Evolutionary conservation across 1,140 invertebrate genomes (phyloP).

Genomic region (Pseudomyrmex sp.): DNA sequence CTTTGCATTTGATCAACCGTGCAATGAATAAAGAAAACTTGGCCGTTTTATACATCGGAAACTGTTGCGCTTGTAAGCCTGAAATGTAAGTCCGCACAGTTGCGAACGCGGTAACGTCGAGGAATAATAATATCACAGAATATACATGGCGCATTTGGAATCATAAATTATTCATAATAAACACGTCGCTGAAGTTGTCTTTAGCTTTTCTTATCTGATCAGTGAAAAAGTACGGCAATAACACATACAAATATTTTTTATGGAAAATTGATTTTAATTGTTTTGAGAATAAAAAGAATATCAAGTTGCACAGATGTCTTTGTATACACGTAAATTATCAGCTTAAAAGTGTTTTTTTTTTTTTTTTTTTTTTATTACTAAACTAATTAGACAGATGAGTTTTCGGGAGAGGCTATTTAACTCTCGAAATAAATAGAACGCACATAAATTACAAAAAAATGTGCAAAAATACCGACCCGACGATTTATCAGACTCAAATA

Average conservation of each 20-base stretch:
- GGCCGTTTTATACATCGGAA: slow-evolving; percentile 45
- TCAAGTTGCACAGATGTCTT: neutral
- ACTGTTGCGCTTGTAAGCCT: slow-evolving; percentile 51
- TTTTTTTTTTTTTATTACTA: neutral
- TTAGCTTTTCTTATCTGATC: neutral
- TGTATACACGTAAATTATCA: neutral
- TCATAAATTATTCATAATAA: slow-evolving; percentile 59
- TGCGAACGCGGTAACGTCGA: slow-evolving; percentile 9
- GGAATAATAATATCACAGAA: slow-evolving; percentile 44
- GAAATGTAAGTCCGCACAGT: slow-evolving; percentile 49
- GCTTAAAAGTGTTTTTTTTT: neutral
- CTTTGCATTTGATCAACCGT: slow-evolving; percentile 60
- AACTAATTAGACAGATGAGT: neutral
- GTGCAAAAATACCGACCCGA: neutral
- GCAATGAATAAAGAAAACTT: slow-evolving; percentile 60
- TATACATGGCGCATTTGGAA: slow-evolving; percentile 26
- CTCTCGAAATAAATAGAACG: neutral
- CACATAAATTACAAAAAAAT: neutral
- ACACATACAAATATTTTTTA: slow-evolving; percentile 14
- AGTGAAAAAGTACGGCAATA: neutral
- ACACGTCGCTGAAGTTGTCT: neutral
- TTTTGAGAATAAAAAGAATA: neutral
- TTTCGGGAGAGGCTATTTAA: neutral
- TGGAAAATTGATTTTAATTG: slow-evolving; percentile 3
- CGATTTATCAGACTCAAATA: too few relatives aligned